A percentile compares a stretch with the other conserved stretches of the same genome.
Evolutionary conservation across 2,888 invertebrate genomes (phyloP).

Genomic region (Dastarcus helophoroides): DNA sequence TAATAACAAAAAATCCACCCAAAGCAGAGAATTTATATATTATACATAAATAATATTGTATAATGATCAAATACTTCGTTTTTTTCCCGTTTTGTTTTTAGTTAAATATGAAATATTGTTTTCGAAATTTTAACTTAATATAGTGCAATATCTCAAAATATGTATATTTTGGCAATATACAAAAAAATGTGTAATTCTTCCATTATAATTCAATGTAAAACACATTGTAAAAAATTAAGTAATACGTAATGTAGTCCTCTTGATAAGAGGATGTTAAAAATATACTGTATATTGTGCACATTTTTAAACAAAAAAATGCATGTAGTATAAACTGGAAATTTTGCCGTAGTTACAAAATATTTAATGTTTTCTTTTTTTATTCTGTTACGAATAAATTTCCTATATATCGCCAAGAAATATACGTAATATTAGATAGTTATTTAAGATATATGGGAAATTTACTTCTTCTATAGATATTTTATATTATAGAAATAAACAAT

Average conservation of each 20-base stretch:
- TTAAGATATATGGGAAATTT: constrained; percentile 25
- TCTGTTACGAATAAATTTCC: constrained; percentile 20
- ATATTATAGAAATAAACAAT: constrained; percentile 31
- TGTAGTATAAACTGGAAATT: constrained; percentile 31
- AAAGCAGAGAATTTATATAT: constrained; percentile 14
- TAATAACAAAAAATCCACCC: constrained; percentile 27
- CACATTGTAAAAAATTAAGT: constrained; percentile 30
- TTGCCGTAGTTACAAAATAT: constrained; percentile 28
- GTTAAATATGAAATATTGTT: constrained; percentile 24
- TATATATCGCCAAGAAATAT: constrained; percentile 13
- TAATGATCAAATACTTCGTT: constrained; percentile 12
- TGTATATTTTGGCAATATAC: constrained; percentile 32
- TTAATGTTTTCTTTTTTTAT: constrained; percentile 18
- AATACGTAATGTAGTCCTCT: constrained; percentile 30
- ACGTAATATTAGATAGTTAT: constrained; percentile 20
- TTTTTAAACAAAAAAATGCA: constrained; percentile 35
- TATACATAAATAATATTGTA: constrained; percentile 16
- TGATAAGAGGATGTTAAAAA: constrained; percentile 15
- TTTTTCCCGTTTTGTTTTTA: constrained; percentile 18
- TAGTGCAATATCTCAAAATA: constrained; percentile 33
- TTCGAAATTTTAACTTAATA: constrained; percentile 12
- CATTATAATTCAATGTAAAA: constrained; percentile 33
- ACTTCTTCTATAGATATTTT: constrained; percentile 33
- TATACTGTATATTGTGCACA: constrained; percentile 34
- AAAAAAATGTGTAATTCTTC: constrained; percentile 29